Evolutionary conservation across 1,140 invertebrate genomes (phyloP).

Genomic region (Nephila pilipes): DNA sequence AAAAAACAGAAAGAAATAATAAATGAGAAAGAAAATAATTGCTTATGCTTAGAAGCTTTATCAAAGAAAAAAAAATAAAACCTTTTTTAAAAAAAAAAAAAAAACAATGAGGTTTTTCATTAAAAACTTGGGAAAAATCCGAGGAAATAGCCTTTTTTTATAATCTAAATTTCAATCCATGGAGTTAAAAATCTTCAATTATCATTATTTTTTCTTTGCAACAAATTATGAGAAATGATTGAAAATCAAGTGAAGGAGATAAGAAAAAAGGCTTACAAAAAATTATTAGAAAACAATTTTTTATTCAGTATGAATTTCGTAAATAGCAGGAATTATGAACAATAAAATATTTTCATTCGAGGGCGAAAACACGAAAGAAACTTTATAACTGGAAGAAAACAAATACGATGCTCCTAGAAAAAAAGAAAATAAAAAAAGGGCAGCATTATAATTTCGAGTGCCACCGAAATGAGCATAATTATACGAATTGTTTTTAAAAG

Average conservation of each 20-base stretch:
- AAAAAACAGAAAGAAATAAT: no score
- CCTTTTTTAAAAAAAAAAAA: no score
- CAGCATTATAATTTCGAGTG: conserved; percentile 17
- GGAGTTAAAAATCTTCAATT: no score
- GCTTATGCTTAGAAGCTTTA: no score
- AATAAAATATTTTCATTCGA: neutral
- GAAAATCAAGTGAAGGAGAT: neutral
- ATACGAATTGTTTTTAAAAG: conserved; percentile 18
- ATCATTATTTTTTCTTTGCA: neutral
- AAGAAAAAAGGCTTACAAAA: neutral
- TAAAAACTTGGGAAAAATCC: no score
- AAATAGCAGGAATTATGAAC: neutral
- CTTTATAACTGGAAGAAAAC: neutral
- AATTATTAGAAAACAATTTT: neutral
- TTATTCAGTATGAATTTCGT: neutral
- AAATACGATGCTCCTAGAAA: neutral
- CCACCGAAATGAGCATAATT: conserved; percentile 35
- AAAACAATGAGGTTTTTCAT: no score
- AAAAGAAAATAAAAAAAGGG: neutral
- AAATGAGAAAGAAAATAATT: no score
- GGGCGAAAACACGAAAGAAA: neutral
- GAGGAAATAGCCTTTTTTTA: no score
- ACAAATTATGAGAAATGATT: neutral
- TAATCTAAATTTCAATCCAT: no score
- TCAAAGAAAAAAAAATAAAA: no score